Evolutionary conservation across 2,113 vertebrate species (phyloP), one percentile per base, ranked within the genome.

Genomic region (Procavia capensis): DNA sequence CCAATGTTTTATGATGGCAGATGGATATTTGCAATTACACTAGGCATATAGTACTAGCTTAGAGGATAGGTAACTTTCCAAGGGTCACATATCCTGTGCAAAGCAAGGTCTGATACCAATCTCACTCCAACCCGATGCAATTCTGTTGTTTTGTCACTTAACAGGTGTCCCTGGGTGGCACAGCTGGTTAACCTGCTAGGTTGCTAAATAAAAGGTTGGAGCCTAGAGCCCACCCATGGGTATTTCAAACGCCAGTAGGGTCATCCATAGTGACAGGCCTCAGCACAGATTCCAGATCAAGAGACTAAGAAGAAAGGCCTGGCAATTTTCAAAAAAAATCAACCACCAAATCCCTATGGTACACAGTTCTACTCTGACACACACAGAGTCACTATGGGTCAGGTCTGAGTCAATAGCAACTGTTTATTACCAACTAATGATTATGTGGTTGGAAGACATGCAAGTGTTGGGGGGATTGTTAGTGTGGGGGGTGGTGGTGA

Each of bases 11-110:
- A 81, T 78, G 68, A 79, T 86, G n/a, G 45, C 84, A 31, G 43
- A 72, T 61, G 72, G 61, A 80, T 66, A 74, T 29, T 86, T 96
- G 50, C 41, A 96, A 79, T 86, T 83, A 54, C 19, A 76, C 22
- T 31, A 91, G 63, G 94, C 57, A 89, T 5, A 82, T 47, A 87
- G n/a, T 61, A 79, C 41, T 81, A 64, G 78, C 31, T 74, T 88
- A 87, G 39, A 92, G 87, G 74, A 59, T n/a, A 93, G 43, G 72
- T 59, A 85, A 90, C 29, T 85, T 97, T 83, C 14, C 68, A 45
- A 82, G 59, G 34, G 92, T 89, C 84, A 93, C 45, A 63, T 22
- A 89, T 80, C 14, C 61, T 68, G 41, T 54, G 36, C 64, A 94
- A 36, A 92, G 24, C 34, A 92, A 86, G 88, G 50, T 89, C 27